Base-by-base conservation (phyloP, 2,888 invertebrate species). In the Eledona agricola region DNA sequence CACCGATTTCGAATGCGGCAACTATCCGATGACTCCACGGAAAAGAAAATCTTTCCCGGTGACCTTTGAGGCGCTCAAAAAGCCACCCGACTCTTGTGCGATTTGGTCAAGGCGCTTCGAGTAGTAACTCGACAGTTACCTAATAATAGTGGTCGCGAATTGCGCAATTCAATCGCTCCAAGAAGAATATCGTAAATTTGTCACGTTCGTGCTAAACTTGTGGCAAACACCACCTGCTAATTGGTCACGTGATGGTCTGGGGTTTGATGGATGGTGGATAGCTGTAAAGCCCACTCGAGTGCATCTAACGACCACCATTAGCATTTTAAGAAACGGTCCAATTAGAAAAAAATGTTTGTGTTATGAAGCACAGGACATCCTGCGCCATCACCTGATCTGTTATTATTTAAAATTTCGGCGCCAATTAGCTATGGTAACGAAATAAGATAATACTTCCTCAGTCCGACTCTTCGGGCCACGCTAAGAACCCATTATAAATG, bases 71-170 rank as follows among this genome's bases (percentile, higher is more conserved):
- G 13, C 12, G 26, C n/a, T 11, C 26, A 40, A 38, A 40, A 40
- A 40, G 40, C 28, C 26, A 40, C 40, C 40, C 26, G 19, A 40
- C 40, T 28, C 19, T 26, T 40, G 17, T 19, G 16, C 26, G 40
- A 40, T 40, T 28, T 25, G 17, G 26, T 19, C 40, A 40, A 40
- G 40, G 25, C 16, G 38, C 38, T 38, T 38, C 38, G 10, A 38
- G 38, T n/a, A n/a, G n/a, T 38, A 38, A 38, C 15, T 25, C 38
- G n/a, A n/a, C n/a, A n/a, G 26, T 38, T 38, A 38, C 25, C 25
- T 38, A 38, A 38, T 16, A 22, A 26, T 37, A 12, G n/a, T 12
- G 2, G 26, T 25, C 26, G 38, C 40, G 40, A 17, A 40, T 28
- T 40, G 12, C 22, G 7, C 23, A 32, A 15, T n/a, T 11, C 15